Percentiles rank a stretch among this genome's conserved stretches.
Conservation (phyloP, 2,888 invertebrate genomes). For the Terebella lapidaria region DNA sequence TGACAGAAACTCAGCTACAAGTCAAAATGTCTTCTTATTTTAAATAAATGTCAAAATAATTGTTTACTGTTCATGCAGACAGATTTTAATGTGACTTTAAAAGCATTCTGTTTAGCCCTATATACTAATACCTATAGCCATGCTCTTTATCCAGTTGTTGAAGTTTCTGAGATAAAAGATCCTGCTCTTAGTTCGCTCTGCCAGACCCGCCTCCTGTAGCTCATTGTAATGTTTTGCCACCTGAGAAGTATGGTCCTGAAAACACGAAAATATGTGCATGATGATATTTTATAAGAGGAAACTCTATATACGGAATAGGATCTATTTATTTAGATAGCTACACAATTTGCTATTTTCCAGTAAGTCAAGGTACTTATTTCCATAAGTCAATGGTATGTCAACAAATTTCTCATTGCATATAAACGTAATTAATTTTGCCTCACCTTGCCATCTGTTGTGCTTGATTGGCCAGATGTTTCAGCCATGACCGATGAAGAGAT, state of each 20-base stretch:
- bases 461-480: too few relatives aligned
- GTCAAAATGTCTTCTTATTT: neutral
- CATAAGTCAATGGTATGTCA: too few relatives aligned
- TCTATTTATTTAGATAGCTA: too few relatives aligned
- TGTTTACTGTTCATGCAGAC: neutral
- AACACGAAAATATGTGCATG: too few relatives aligned
- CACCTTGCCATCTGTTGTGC: too few relatives aligned
- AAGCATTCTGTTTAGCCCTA: neutral
- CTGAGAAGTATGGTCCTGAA: constrained; percentile 45
- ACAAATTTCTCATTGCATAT: too few relatives aligned
- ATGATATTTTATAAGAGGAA: too few relatives aligned
- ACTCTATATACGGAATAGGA: too few relatives aligned
- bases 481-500: too few relatives aligned
- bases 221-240: constrained; percentile 94
- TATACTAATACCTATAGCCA: constrained; percentile 68
- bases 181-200: constrained; percentile 76
- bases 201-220: constrained; percentile 66
- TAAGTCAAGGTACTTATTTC: too few relatives aligned
- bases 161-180: constrained; percentile 93
- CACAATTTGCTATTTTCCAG: too few relatives aligned
- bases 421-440: too few relatives aligned
- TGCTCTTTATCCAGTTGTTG: constrained; percentile 98
- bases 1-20: constrained; percentile 65
- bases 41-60: neutral
- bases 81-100: neutral